Evolutionary conservation across 2,113 vertebrate species (phyloP).

Genomic region (Platysternon megacephalum): DNA sequence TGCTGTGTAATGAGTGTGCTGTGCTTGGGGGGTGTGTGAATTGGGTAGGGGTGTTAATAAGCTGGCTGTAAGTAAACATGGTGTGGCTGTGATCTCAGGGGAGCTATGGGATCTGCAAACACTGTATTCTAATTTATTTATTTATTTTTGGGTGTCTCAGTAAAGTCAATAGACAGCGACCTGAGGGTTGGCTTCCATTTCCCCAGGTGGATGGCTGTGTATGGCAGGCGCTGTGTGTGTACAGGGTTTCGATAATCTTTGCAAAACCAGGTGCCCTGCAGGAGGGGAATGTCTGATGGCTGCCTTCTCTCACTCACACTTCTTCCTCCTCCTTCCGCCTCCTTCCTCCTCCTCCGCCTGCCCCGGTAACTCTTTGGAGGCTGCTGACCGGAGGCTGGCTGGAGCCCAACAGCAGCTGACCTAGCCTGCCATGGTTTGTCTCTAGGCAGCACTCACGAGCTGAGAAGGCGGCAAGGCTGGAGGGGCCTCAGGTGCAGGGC

Average conservation of each 20-base stretch:
- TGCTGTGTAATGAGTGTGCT: neutral
- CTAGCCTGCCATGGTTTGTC: neutral
- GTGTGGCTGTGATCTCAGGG: neutral
- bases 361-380: neutral
- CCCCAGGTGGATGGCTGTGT: neutral
- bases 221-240: neutral
- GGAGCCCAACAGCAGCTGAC: neutral
- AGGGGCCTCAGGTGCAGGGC: too few species aligned
- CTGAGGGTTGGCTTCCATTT: neutral
- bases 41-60: too few species aligned
- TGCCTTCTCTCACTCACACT: neutral
- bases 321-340: neutral
- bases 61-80: neutral
- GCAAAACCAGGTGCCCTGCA: neutral
- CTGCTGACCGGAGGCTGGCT: neutral
- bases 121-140: neutral
- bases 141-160: conserved; percentile 5
- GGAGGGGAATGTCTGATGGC: neutral
- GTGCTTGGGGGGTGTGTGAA: neutral
- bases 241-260: neutral
- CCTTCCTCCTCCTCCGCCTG: neutral
- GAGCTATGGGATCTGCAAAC: neutral
- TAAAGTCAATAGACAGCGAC: neutral
- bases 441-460: neutral
- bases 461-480: neutral